phyloP scores from a whole-genome alignment of 2,888 invertebrate genomes.

The Sylvicola cinctus region DNA sequence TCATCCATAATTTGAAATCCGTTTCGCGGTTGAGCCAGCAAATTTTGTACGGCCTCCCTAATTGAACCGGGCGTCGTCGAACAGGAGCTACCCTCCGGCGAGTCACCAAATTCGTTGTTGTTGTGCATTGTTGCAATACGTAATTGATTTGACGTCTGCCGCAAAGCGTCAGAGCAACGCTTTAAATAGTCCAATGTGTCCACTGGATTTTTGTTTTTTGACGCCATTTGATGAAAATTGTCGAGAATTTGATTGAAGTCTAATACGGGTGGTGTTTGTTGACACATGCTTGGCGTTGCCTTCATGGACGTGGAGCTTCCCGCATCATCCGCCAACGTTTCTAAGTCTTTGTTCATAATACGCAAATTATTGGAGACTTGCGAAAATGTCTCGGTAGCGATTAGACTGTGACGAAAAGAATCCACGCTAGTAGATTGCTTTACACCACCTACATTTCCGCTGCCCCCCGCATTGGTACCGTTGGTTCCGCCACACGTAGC shows the following conservation, averaged over 20 bases:
- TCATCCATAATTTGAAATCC: constrained; percentile 59
- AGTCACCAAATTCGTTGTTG: constrained; percentile 9
- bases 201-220: constrained; percentile 8
- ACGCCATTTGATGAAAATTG: constrained; percentile 24
- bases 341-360: constrained; percentile 23
- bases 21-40: constrained; percentile 46
- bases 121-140: constrained; percentile 16
- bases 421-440: constrained; percentile 10
- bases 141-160: constrained; percentile 22
- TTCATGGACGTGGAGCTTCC: constrained; percentile 7
- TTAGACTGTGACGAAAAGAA: constrained; percentile 18
- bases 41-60: constrained; percentile 45
- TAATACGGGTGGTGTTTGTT: constrained; percentile 15
- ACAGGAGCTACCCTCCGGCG: constrained; percentile 21
- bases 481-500: not conserved
- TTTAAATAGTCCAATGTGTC: constrained; percentile 21
- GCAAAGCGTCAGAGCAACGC: constrained; percentile 24
- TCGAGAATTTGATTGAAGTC: constrained; percentile 25
- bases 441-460: not conserved
- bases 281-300: constrained; percentile 7
- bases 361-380: constrained; percentile 25
- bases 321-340: constrained; percentile 13
- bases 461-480: not conserved
- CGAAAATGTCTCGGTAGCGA: constrained; percentile 22
- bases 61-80: constrained; percentile 39